Evolutionary conservation across 1,140 invertebrate genomes (phyloP).

Genomic region (Formica exsecta): DNA sequence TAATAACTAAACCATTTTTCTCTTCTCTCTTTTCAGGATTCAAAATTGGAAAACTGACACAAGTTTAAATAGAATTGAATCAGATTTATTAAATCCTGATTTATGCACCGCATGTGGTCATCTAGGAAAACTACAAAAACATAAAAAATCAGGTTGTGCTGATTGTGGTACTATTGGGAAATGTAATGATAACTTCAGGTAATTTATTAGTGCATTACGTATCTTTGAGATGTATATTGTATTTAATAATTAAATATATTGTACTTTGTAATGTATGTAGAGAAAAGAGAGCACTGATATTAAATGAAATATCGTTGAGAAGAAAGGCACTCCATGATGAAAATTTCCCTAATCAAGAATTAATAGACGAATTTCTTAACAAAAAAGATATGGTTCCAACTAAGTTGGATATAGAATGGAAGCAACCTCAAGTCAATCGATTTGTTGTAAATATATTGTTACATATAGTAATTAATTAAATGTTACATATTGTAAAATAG

Average conservation of each 20-base stretch:
- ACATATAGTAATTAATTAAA: no score
- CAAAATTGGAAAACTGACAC: conserved; percentile 88
- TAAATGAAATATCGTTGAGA: conserved; percentile 90
- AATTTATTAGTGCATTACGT: conserved; percentile 25
- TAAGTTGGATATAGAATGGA: conserved; percentile 88
- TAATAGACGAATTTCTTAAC: conserved; percentile 92
- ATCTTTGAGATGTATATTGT: conserved; percentile 27
- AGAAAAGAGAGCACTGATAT: conserved; percentile 87
- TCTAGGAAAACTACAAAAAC: conserved; percentile 87
- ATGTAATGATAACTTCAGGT: conserved; percentile 89
- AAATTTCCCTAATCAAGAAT: conserved; percentile 90
- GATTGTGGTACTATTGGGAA: conserved; percentile 88
- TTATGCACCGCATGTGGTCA: conserved; percentile 91
- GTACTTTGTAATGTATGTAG: conserved; percentile 82
- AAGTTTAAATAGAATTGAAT: conserved; percentile 87
- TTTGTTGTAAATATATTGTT: conserved; percentile 87
- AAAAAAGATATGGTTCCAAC: conserved; percentile 85
- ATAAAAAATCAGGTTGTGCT: conserved; percentile 89
- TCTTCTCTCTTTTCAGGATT: conserved; percentile 82
- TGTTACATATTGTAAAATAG: conserved; percentile 4
- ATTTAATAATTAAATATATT: conserved; percentile 46
- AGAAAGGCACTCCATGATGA: conserved; percentile 89
- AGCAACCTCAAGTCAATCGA: conserved; percentile 89
- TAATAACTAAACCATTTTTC: neutral
- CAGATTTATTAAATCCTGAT: conserved; percentile 87